Evolutionary conservation across 92 coral and sea anemone genomes (phyloP).

Genomic region (Epizoanthus illoricatus): DNA sequence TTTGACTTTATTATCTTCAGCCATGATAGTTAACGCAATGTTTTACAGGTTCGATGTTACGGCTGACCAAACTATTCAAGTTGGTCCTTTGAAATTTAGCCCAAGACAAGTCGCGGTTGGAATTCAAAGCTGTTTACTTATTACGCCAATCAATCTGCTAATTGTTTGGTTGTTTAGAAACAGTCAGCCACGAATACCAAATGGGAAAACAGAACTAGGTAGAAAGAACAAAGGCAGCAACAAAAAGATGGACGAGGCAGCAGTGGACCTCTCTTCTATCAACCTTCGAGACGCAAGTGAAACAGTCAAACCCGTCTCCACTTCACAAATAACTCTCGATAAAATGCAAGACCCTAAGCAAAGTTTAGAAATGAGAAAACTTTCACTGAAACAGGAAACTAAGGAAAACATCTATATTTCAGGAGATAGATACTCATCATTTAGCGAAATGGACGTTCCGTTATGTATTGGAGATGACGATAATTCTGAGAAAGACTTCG

Average conservation of each 20-base stretch:
- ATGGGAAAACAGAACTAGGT: neutral
- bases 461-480: neutral
- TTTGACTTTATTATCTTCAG: slow-evolving; percentile 60
- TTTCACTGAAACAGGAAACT: neutral
- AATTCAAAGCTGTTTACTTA: slow-evolving; percentile 66
- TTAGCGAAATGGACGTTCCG: neutral
- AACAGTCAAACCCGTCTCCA: neutral
- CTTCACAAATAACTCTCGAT: neutral
- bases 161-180: slow-evolving; percentile 68
- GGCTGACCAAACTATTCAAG: slow-evolving; percentile 71
- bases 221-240: neutral
- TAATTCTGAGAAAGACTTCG: slow-evolving; percentile 3
- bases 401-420: neutral
- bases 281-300: neutral
- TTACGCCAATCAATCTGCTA: slow-evolving; percentile 66
- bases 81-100: slow-evolving; percentile 83
- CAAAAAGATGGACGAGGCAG: neutral
- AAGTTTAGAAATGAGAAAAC: neutral
- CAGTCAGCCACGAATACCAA: slow-evolving; percentile 27
- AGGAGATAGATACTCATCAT: neutral
- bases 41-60: slow-evolving; percentile 61
- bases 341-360: neutral
- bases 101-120: slow-evolving; percentile 73
- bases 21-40: slow-evolving; percentile 84
- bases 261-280: neutral